A percentile compares a stretch with the other conserved stretches of the same genome.
phyloP scores from a whole-genome alignment of 2,113 vertebrate genomes.

The Albula goreensis region DNA sequence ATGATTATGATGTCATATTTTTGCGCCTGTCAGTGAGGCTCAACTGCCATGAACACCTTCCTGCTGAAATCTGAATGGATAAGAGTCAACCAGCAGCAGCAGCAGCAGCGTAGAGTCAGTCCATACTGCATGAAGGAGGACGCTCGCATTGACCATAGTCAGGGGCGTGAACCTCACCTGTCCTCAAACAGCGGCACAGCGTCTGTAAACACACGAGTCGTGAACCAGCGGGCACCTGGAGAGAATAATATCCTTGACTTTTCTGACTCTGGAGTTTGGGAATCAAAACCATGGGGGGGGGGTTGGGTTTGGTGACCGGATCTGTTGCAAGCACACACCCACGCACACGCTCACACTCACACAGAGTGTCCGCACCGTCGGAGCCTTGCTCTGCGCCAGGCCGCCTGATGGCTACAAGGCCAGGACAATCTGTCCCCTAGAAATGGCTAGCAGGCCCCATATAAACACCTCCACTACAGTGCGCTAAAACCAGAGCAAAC shows the following conservation, averaged over 20 bases:
- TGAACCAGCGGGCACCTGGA: background rate
- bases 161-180: background rate
- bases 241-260: constrained; percentile 27
- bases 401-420: constrained; percentile 65
- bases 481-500: background rate
- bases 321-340: constrained; percentile 69
- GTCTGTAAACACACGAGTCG: background rate
- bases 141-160: background rate
- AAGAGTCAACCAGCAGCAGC: too few relatives aligned
- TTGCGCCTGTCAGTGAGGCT: too few relatives aligned
- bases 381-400: constrained; percentile 64
- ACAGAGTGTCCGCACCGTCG: constrained; percentile 70
- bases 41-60: background rate
- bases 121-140: background rate
- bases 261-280: background rate
- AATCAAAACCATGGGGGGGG: constrained; percentile 43
- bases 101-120: background rate
- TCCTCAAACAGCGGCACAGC: background rate
- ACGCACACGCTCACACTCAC: constrained; percentile 66
- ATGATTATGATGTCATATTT: too few relatives aligned
- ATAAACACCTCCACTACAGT: constrained; percentile 49
- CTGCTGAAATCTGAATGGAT: background rate
- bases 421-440: constrained; percentile 76
- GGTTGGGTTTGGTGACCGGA: constrained; percentile 53
- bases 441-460: constrained; percentile 64